Percentiles rank a stretch among this genome's conserved stretches.
Conservation (phyloP, 2,113 vertebrate genomes). For the Uria lomvia region DNA sequence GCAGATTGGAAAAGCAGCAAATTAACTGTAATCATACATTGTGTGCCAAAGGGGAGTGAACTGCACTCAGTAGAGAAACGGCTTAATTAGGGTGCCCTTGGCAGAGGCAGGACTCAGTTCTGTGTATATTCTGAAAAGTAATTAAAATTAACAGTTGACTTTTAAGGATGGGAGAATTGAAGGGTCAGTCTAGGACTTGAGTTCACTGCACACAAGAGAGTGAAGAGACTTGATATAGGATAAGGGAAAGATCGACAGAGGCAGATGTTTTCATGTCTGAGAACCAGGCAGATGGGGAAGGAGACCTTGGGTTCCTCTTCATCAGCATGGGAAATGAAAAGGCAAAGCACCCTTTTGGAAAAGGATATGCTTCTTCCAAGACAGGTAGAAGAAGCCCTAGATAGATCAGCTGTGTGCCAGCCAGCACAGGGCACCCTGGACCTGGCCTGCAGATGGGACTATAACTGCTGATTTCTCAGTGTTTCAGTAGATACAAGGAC, state of each 20-base stretch:
- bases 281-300: background rate
- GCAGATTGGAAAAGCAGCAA: background rate
- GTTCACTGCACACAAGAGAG: background rate
- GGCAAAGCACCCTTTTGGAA: background rate
- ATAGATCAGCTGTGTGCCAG: background rate
- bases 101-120: background rate
- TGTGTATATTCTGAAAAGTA: background rate
- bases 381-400: background rate
- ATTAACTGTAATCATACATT: background rate
- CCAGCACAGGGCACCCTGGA: background rate
- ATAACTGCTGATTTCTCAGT: background rate
- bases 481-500: background rate
- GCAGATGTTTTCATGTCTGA: background rate
- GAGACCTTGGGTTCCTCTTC: background rate
- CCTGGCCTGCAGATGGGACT: background rate
- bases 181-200: background rate
- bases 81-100: background rate
- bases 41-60: background rate
- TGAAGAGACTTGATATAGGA: background rate
- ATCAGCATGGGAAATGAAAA: background rate
- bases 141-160: background rate
- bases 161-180: background rate
- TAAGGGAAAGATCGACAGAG: background rate
- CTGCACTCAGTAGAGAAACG: background rate
- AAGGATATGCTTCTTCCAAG: background rate